These are phyloP conservation scores for Percopsis transmontana DNA, from an alignment of 2,113 vertebrate genomes.

Conservation along the genomic window DNA sequence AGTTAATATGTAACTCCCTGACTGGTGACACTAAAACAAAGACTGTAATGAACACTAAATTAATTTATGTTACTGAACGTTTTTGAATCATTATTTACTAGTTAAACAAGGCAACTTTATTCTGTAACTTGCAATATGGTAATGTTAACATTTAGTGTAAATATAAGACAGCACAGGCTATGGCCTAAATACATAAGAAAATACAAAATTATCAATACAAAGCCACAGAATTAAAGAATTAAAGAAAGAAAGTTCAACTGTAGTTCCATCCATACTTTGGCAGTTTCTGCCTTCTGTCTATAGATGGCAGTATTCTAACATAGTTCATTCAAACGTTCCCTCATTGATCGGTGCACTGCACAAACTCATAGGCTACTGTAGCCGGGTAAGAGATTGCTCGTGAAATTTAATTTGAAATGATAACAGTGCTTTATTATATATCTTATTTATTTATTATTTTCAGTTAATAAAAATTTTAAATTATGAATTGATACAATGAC, in stretches of 20 bases:
- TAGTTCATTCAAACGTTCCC: slow-evolving; percentile 29
- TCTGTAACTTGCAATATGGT: not conserved
- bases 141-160: not conserved
- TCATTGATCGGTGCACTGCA: slow-evolving; percentile 17
- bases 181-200: not conserved
- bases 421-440: too few species aligned
- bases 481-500: too few species aligned
- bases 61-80: not conserved
- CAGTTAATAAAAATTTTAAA: too few species aligned
- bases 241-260: not conserved
- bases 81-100: not conserved
- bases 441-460: not conserved
- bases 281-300: slow-evolving; percentile 50
- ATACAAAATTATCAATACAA: not conserved
- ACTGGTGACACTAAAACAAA: not conserved
- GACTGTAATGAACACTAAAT: not conserved
- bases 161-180: not conserved
- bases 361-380: slow-evolving; percentile 22
- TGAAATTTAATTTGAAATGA: too few species aligned
- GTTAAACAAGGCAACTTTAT: not conserved
- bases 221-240: not conserved
- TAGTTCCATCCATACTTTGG: not conserved
- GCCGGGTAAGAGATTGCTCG: slow-evolving; percentile 36
- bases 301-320: slow-evolving; percentile 81
- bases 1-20: not conserved